These are phyloP conservation scores for Charina bottae DNA, from an alignment of 2,113 vertebrate genomes.

Conservation along the genomic window DNA sequence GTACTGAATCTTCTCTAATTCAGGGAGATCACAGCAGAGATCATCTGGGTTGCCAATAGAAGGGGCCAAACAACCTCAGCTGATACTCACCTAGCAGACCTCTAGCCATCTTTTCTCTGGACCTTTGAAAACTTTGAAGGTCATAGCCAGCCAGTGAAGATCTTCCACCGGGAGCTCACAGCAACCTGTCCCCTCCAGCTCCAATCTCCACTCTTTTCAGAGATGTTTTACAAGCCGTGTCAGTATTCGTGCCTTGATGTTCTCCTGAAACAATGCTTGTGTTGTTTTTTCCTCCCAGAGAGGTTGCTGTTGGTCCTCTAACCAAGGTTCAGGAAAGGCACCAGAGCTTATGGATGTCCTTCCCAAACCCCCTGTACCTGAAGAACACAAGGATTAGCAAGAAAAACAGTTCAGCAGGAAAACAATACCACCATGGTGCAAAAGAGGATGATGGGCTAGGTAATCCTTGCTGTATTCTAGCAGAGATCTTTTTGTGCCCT, in stretches of 20 bases:
- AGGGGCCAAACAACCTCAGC: neutral
- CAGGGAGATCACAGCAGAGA: neutral
- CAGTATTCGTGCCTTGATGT: neutral
- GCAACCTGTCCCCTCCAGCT: neutral
- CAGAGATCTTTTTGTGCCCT: neutral
- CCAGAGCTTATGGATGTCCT: neutral
- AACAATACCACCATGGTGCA: neutral
- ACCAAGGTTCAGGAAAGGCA: no score
- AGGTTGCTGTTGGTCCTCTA: neutral
- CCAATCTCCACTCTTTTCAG: neutral
- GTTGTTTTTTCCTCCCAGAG: neutral
- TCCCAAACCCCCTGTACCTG: neutral
- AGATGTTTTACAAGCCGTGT: neutral
- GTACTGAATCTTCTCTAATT: neutral
- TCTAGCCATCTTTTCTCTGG: neutral
- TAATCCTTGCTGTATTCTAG: no score
- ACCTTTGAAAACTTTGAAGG: neutral
- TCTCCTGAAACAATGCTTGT: neutral
- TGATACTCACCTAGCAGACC: neutral
- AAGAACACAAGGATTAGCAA: neutral
- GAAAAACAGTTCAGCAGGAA: neutral
- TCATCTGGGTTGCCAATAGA: neutral
- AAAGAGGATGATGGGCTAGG: neutral
- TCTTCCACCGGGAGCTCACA: neutral
- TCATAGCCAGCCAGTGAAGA: neutral